Percentiles rank a stretch among this genome's conserved stretches.
Evolutionary conservation across 2,797 vertebrate genomes (phyloP).

Genomic region (Sternarchorhynchus goeldii): DNA sequence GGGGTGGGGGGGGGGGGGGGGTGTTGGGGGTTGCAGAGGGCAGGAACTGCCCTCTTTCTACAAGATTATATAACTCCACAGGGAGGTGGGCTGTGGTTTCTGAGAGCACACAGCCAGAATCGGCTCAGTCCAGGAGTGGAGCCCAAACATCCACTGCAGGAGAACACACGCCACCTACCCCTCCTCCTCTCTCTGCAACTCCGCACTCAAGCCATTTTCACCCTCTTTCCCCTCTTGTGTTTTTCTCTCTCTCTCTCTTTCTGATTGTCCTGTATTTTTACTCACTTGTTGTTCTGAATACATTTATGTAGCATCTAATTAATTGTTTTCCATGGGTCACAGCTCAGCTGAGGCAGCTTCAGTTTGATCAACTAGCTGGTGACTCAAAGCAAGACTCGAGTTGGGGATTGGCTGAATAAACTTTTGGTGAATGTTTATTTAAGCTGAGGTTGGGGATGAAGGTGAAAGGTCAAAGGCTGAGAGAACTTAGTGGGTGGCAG

Average conservation of each 20-base stretch:
- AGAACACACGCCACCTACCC: slow-evolving; percentile 9
- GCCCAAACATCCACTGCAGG: slow-evolving; percentile 37
- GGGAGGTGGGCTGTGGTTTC: slow-evolving; percentile 40
- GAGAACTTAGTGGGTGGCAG: slow-evolving; percentile 12
- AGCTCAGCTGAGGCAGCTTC: no score
- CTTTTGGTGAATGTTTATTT: slow-evolving; percentile 1
- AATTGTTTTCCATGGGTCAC: neutral
- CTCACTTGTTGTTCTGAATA: neutral
- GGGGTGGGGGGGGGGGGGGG: no score
- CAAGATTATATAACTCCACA: slow-evolving; percentile 42
- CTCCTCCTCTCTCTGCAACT: slow-evolving; percentile 3
- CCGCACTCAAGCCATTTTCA: no score
- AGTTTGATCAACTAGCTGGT: neutral
- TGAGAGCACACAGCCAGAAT: slow-evolving; percentile 37
- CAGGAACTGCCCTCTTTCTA: slow-evolving; percentile 1
- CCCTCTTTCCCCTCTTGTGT: no score
- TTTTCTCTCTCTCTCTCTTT: neutral
- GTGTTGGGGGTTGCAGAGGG: no score
- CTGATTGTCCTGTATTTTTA: neutral
- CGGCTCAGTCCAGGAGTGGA: slow-evolving; percentile 32
- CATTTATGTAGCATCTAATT: neutral
- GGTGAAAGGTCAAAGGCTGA: slow-evolving; percentile 18
- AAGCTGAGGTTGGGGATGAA: slow-evolving; percentile 28
- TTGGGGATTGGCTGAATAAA: slow-evolving; percentile 14
- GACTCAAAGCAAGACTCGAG: neutral